Base-by-base conservation (phyloP, 2,797 vertebrate species). In the Melanotaenia nigrans region DNA sequence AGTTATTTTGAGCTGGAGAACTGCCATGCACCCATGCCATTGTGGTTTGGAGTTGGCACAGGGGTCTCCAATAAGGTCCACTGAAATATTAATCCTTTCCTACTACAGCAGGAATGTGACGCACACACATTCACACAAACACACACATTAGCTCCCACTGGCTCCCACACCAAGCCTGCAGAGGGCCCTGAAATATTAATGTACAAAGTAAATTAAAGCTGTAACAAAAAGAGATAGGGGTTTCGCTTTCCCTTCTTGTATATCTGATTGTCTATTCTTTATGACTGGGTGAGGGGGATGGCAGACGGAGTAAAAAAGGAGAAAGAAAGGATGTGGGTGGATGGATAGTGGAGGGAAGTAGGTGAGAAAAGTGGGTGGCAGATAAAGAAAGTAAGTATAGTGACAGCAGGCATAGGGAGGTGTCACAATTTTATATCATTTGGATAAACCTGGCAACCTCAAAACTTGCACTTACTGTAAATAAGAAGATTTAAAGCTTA, bases 181-280 rank as follows among this genome's bases (percentile, higher is more conserved):
- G 90, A 92, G 90, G 89, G 90, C 87, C 82, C 88, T 95, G 90
- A 94, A 95, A 95, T 95, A 95, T 95, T 95, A 94, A 95, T 94
- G 94, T 35, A 84, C 75, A 90, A 93, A 94, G 93, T 94, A 95
- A 94, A 95, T 95, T 94, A 95, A 94, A 93, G 93, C 92, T 86
- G 89, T 90, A 93, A 92, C 92, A 92, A 92, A 93, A 92, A 92
- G 88, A 90, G 89, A 93, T 86, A 85, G 86, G 89, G 85, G 55
- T 87, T 90, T 91, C 84, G 92, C 91, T 85, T 88, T 92, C 88
- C 91, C 79, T 84, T 87, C 77, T 78, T 91, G 90, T 92, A 93
- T 91, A 92, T 93, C 88, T 88, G 90, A 92, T 85, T 91, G 92
- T 89, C 89, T 90, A 33, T 78, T 83, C 89, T 92, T 92, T 92